Conservation (phyloP, 2,888 invertebrate species). For the Microctonus hyperodae region DNA sequence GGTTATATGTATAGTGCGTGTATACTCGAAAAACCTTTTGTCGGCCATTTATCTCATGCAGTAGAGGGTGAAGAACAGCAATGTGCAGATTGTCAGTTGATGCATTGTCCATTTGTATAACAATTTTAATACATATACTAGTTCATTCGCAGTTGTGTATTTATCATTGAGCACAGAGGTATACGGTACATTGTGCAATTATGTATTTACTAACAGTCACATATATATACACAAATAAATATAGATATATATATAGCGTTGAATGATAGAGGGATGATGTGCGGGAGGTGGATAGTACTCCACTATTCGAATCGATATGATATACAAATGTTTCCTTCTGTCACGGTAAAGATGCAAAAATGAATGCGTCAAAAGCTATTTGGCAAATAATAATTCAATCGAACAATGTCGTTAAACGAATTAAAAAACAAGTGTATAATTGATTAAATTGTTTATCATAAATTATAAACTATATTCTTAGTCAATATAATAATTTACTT, state of each 20-base stretch:
- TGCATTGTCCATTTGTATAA: constrained; percentile 10
- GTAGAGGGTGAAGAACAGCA: constrained; percentile 4
- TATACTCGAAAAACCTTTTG: not conserved
- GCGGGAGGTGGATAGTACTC: constrained; percentile 43
- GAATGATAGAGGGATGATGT: constrained; percentile 37
- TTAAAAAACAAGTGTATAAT: not conserved
- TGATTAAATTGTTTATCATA: not conserved
- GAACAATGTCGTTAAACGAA: not conserved
- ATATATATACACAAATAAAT: not conserved
- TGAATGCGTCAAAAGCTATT: not conserved
- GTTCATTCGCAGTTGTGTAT: too few species aligned
- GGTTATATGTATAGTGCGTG: not conserved
- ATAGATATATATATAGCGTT: not conserved
- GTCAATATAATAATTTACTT: not conserved
- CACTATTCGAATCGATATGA: constrained; percentile 40
- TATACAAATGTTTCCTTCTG: constrained; percentile 35
- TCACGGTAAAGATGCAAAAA: constrained; percentile 29
- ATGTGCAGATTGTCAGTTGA: constrained; percentile 26
- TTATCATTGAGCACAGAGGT: too few species aligned
- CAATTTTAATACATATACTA: not conserved
- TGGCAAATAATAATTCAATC: not conserved
- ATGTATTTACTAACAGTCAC: not conserved
- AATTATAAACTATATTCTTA: not conserved
- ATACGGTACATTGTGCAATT: not conserved
- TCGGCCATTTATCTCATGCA: not conserved